Evolutionary conservation across 2,113 vertebrate species (phyloP).

Genomic region (Phyllopteryx taeniolatus): DNA sequence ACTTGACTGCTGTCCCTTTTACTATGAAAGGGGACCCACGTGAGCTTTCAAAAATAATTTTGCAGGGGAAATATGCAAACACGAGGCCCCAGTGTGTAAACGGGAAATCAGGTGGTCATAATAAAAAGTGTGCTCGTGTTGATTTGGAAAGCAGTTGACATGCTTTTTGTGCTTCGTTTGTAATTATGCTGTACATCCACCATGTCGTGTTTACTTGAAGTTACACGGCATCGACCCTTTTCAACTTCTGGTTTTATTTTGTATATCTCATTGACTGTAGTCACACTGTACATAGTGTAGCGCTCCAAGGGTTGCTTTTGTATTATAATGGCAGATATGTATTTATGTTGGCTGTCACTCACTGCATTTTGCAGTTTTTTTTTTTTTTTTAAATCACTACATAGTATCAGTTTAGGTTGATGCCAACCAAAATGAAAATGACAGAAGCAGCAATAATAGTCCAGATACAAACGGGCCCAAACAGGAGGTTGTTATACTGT

Average conservation of each 20-base stretch:
- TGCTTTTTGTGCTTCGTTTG: conserved; percentile 63
- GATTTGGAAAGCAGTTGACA: conserved; percentile 54
- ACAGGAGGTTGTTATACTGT: neutral
- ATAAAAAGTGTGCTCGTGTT: conserved; percentile 54
- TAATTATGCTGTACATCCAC: conserved; percentile 56
- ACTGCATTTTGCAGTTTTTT: conserved; percentile 16
- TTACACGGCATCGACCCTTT: conserved; percentile 22
- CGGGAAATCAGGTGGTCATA: conserved; percentile 36
- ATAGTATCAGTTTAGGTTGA: conserved; percentile 18
- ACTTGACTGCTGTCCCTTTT: neutral
- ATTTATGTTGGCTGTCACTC: conserved; percentile 39
- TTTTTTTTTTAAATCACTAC: conserved; percentile 10
- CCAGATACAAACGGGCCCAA: neutral
- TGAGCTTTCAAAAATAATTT: neutral
- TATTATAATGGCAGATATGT: conserved; percentile 26
- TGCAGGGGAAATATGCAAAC: conserved; percentile 53
- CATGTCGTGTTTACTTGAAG: conserved; percentile 42
- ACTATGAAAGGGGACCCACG: neutral
- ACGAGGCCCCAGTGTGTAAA: conserved; percentile 41
- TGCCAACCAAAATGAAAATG: conserved; percentile 1
- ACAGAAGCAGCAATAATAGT: conserved; percentile 49
- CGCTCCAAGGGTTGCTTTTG: conserved; percentile 33
- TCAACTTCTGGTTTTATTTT: conserved; percentile 17
- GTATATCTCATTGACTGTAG: conserved; percentile 20
- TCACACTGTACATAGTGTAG: conserved; percentile 63